Conservation (phyloP, 2,888 invertebrate species). For the Tortricodes alternella region DNA sequence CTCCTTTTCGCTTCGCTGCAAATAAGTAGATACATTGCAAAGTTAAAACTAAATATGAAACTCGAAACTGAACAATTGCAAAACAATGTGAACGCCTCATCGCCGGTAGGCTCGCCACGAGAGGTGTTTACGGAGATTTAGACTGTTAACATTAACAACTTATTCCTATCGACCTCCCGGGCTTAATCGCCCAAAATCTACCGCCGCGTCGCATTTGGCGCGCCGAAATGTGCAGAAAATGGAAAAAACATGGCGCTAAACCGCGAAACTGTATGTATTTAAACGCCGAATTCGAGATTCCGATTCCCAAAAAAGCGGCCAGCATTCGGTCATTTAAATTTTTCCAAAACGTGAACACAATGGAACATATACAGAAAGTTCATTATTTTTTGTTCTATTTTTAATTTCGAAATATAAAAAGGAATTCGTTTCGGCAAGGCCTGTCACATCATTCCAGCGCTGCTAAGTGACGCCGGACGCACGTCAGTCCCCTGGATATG, state of each 20-base stretch:
- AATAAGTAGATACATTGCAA: too few species aligned
- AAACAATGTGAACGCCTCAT: slow-evolving; percentile 9
- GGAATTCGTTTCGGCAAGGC: slow-evolving; percentile 78
- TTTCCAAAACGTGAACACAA: slow-evolving; percentile 82
- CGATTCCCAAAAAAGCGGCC: slow-evolving; percentile 71
- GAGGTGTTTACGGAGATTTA: slow-evolving; percentile 57
- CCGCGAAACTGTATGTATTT: slow-evolving; percentile 81
- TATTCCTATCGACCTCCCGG: slow-evolving; percentile 72
- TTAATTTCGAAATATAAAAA: slow-evolving; percentile 74
- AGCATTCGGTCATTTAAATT: slow-evolving; percentile 77
- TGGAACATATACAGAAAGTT: slow-evolving; percentile 76
- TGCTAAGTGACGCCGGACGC: slow-evolving; percentile 83
- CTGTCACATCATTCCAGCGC: slow-evolving; percentile 82
- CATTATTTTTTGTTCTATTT: slow-evolving; percentile 66
- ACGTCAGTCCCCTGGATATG: slow-evolving; percentile 75
- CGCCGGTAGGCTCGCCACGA: slow-evolving; percentile 15
- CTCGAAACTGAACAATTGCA: slow-evolving; percentile 3
- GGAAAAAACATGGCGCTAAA: slow-evolving; percentile 83
- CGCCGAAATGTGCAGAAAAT: slow-evolving; percentile 79
- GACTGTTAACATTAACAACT: slow-evolving; percentile 78
- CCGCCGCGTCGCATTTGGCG: slow-evolving; percentile 65
- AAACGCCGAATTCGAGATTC: slow-evolving; percentile 79
- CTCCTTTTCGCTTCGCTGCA: too few species aligned
- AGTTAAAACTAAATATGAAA: too few species aligned
- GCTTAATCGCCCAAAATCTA: slow-evolving; percentile 76